Percentiles rank a stretch among this genome's conserved stretches.
Evolutionary conservation across 1,140 invertebrate species (phyloP).

Genomic region (Brachionus plicatilis): DNA sequence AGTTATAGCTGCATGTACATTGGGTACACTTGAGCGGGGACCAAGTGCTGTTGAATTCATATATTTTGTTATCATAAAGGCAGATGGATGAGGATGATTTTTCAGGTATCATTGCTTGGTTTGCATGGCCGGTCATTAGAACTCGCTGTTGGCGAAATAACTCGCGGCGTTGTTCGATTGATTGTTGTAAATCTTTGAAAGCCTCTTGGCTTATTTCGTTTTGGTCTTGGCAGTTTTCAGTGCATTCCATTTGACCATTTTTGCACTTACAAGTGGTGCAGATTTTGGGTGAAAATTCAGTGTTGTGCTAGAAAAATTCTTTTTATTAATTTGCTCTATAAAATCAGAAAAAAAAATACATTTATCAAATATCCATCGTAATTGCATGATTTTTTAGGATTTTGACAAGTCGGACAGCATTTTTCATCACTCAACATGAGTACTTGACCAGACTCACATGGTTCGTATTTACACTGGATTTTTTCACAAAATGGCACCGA

Average conservation of each 20-base stretch:
- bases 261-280: constrained; percentile 20
- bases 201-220: not conserved
- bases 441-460: not conserved
- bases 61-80: constrained; percentile 13
- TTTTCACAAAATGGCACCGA: constrained; percentile 34
- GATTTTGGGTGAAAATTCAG: constrained; percentile 25
- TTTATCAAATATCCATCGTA: constrained; percentile 19
- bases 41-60: constrained; percentile 34
- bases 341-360: not conserved
- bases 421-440: not conserved
- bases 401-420: constrained; percentile 19
- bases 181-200: not conserved
- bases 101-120: not conserved
- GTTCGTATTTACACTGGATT: constrained; percentile 35
- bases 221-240: constrained; percentile 10
- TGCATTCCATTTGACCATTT: constrained; percentile 15
- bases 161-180: not conserved
- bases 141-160: not conserved
- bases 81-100: not conserved
- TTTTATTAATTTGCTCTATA: not conserved
- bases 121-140: not conserved
- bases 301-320: not conserved
- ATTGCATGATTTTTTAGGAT: not conserved
- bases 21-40: not conserved
- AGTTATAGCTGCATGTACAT: constrained; percentile 17